phyloP scores from a whole-genome alignment of 1,140 invertebrate species.

The Doryteuthis pealeii region DNA sequence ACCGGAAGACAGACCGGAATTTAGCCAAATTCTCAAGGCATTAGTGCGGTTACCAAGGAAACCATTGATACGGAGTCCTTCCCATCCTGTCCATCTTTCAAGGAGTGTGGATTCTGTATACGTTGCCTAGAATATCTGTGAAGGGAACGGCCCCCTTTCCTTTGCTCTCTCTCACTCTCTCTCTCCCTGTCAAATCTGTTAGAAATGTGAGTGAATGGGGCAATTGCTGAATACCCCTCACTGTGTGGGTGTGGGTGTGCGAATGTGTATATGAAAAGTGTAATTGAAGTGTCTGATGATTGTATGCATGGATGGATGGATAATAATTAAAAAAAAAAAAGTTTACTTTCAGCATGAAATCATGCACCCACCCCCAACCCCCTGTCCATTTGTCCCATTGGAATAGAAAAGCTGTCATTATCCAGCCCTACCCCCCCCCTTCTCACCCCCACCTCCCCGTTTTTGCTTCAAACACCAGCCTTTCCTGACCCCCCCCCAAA shows the following conservation, averaged over 20 bases:
- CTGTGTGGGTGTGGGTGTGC: not conserved
- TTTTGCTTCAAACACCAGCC: too few relatives aligned
- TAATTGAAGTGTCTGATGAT: too few relatives aligned
- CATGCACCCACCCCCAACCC: too few relatives aligned
- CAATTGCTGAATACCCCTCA: too few relatives aligned
- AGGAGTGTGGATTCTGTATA: conserved; percentile 52
- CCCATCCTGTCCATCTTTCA: conserved; percentile 74
- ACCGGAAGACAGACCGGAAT: conserved; percentile 82
- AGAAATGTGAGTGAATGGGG: not conserved
- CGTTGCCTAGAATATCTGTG: conserved; percentile 3
- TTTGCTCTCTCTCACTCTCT: not conserved
- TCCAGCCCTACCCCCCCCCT: too few relatives aligned
- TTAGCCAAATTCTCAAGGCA: conserved; percentile 78
- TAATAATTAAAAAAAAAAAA: too few relatives aligned
- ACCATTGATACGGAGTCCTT: conserved; percentile 90
- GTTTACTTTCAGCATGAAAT: too few relatives aligned
- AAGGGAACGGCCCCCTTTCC: not conserved
- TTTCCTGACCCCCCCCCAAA: too few relatives aligned
- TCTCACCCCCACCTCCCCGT: too few relatives aligned
- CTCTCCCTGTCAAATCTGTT: not conserved
- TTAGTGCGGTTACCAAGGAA: conserved; percentile 88
- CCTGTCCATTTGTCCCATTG: too few relatives aligned
- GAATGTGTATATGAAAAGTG: not conserved
- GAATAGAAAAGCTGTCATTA: too few relatives aligned
- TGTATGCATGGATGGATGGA: too few relatives aligned